phyloP scores from a whole-genome alignment of 2,113 vertebrate genomes.

The Cyanoliseus patagonus region DNA sequence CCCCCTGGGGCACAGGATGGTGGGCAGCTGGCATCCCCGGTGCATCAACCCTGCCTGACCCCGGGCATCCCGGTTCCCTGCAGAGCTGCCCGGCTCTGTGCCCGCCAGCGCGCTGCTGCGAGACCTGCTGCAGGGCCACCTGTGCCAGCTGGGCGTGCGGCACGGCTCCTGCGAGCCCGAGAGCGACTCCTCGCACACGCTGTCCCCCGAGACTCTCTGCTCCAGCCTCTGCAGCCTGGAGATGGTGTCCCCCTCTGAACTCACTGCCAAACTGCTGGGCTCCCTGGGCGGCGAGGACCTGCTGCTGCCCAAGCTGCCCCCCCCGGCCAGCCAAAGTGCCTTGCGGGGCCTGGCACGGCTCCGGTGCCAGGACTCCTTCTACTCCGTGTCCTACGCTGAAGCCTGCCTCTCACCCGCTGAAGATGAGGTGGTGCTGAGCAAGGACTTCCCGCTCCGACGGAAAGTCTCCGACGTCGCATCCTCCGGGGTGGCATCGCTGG shows the following conservation, averaged over 20 bases:
- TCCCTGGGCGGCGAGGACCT: slow-evolving; percentile 81
- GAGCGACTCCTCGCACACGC: slow-evolving; percentile 88
- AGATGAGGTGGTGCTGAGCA: slow-evolving; percentile 85
- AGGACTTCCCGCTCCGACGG: slow-evolving; percentile 84
- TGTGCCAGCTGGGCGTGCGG: slow-evolving; percentile 81
- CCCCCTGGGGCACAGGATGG: accelerated
- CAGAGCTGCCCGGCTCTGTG: slow-evolving; percentile 74
- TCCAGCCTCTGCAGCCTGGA: slow-evolving; percentile 97
- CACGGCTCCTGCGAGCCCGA: slow-evolving; percentile 83
- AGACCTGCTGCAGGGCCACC: slow-evolving; percentile 88
- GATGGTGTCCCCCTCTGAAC: slow-evolving; percentile 82
- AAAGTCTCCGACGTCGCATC: slow-evolving; percentile 92
- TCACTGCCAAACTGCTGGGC: slow-evolving; percentile 90
- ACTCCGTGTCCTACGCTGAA: slow-evolving; percentile 86
- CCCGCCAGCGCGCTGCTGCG: slow-evolving; percentile 80
- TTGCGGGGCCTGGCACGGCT: slow-evolving; percentile 83
- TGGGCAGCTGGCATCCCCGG: not conserved
- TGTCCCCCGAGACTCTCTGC: slow-evolving; percentile 92
- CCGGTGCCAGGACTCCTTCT: slow-evolving; percentile 86
- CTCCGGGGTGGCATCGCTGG: slow-evolving; percentile 91
- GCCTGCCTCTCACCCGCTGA: slow-evolving; percentile 87
- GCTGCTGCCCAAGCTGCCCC: slow-evolving; percentile 84
- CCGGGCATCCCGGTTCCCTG: not conserved
- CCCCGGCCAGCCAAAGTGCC: slow-evolving; percentile 82
- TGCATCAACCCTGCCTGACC: not conserved